phyloP scores from a whole-genome alignment of 2,888 invertebrate genomes.

The Lochmaea crataegi region DNA sequence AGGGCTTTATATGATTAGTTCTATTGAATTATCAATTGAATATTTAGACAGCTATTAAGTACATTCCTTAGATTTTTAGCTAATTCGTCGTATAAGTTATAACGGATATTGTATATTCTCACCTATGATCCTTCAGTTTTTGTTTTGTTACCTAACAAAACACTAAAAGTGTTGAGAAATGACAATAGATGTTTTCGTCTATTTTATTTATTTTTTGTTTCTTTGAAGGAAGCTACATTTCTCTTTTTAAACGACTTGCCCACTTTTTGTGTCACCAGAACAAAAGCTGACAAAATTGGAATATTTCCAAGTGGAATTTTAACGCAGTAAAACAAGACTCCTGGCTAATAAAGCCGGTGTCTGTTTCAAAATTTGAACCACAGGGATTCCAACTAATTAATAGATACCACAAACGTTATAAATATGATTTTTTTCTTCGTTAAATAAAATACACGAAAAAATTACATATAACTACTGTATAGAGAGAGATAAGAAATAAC shows the following conservation, averaged over 20 bases:
- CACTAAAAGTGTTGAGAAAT: conserved; percentile 2
- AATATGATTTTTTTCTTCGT: not conserved
- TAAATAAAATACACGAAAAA: no score
- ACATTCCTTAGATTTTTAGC: no score
- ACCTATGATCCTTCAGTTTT: not conserved
- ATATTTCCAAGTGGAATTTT: conserved; percentile 44
- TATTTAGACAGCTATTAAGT: no score
- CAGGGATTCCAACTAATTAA: not conserved
- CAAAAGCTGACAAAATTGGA: conserved; percentile 49
- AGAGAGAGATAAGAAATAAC: no score
- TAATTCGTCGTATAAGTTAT: not conserved
- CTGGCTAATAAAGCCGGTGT: conserved; percentile 11
- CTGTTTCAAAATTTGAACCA: not conserved
- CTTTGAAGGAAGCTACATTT: conserved; percentile 7
- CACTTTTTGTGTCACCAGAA: conserved; percentile 34
- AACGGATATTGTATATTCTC: not conserved
- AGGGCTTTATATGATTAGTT: no score
- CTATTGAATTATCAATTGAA: no score
- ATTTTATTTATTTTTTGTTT: not conserved
- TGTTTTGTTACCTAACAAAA: not conserved
- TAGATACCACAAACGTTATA: not conserved
- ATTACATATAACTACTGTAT: no score
- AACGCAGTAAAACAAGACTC: conserved; percentile 16
- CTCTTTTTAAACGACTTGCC: conserved; percentile 10
- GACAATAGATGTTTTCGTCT: not conserved